Evolutionary conservation across 2,797 vertebrate species (phyloP), one percentile per base, ranked within the genome.

Genomic region (Emys orbicularis): DNA sequence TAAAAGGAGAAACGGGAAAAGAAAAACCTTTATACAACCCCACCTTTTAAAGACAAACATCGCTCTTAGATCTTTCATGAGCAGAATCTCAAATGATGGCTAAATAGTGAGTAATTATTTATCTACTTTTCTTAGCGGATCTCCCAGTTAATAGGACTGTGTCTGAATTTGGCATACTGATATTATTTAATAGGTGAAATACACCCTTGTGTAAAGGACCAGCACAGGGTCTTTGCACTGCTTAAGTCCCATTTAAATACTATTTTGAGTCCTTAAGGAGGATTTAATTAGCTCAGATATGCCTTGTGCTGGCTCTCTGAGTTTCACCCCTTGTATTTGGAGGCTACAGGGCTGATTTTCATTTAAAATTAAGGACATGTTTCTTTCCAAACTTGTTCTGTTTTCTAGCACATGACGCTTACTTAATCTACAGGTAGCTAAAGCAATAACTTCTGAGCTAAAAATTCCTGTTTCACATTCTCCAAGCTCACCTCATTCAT

Each of bases 361-460:
- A 87, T 92, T 96, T 85, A 37, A 83, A 97, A 91, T 74, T 3
- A 91, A 92, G 96, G 76, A 79, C 83, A n/a, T n/a, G 8, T 25
- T 93, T 79, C 81, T 90, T 87, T 79, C 74, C 61, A 88, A 92
- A 82, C 31, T 83, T 54, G 88, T 94, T 97, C 90, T 93, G 44
- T 95, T 95, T 54, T 1, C 81, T 88, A 88, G 61, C 83, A 68
- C 85, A 77, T 94, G 87, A 83, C 34, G 12, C 97, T 96, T 97
- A 90, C 94, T 97, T 96, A 97, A 96, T 96, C 89, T 93, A 83
- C 74, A 76, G 54, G 29, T 92, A 68, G 76, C 92, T 97, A 96
- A 95, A 97, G 97, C 83, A 86, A 53, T 93, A 94, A 88, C 89
- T 72, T 89, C 88, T 96, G 92, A 87, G 88, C 79, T 12, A 53